Percentiles rank a stretch among this genome's conserved stretches.
phyloP scores from a whole-genome alignment of 2,797 vertebrate species.

The Sebastiscus albofasciatus region DNA sequence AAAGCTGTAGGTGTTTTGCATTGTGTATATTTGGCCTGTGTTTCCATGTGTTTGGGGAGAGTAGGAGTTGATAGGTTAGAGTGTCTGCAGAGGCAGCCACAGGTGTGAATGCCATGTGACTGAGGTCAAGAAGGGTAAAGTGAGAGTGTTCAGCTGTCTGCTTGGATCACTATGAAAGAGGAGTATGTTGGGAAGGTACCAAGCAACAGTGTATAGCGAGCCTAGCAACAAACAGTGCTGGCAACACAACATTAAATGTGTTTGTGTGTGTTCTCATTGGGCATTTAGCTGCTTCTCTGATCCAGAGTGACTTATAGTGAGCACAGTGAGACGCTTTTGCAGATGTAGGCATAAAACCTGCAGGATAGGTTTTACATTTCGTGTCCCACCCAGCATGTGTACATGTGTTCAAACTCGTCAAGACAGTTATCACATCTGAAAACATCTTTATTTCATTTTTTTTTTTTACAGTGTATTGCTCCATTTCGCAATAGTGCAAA shows the following conservation, averaged over 20 bases:
- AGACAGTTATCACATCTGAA: constrained; percentile 69
- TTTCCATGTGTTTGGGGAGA: constrained; percentile 39
- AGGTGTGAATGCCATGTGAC: constrained; percentile 82
- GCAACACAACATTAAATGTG: constrained; percentile 27
- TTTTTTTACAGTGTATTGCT: constrained; percentile 83
- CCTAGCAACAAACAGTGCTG: constrained; percentile 58
- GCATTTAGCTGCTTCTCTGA: constrained; percentile 13
- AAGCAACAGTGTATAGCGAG: constrained; percentile 52
- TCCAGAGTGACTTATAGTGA: neutral
- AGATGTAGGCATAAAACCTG: neutral
- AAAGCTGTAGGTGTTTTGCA: constrained; percentile 24
- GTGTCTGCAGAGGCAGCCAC: constrained; percentile 66
- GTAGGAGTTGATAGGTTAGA: constrained; percentile 20
- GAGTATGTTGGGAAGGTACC: constrained; percentile 65
- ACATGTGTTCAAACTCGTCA: constrained; percentile 14
- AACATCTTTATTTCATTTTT: constrained; percentile 80
- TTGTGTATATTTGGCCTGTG: constrained; percentile 20
- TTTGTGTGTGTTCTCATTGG: constrained; percentile 7
- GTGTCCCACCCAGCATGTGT: neutral
- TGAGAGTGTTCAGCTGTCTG: constrained; percentile 87
- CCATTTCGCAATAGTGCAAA: constrained; percentile 86
- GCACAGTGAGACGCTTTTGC: neutral
- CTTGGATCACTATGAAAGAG: constrained; percentile 76
- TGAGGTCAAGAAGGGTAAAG: constrained; percentile 84
- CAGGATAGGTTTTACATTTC: neutral